Conservation (phyloP, 2,113 vertebrate species). For the Daphoenositta chrysoptera region DNA sequence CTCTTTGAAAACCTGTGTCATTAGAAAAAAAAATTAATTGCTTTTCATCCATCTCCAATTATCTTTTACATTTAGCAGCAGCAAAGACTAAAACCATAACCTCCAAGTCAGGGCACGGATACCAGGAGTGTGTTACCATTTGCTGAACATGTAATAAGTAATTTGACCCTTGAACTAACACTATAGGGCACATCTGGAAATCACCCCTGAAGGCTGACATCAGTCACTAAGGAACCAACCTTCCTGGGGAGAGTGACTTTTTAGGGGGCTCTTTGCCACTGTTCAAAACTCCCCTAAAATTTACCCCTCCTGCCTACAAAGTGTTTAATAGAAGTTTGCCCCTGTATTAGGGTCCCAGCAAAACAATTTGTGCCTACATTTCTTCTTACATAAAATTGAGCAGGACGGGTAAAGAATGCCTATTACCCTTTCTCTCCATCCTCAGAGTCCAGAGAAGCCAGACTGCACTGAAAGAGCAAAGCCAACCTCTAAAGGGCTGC, state of each 20-base stretch:
- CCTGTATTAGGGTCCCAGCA: neutral
- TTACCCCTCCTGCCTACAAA: neutral
- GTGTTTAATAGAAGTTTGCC: neutral
- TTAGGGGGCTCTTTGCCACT: neutral
- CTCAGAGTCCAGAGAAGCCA: neutral
- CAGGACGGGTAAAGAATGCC: neutral
- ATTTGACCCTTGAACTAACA: neutral
- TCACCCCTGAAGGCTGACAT: neutral
- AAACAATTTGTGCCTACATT: neutral
- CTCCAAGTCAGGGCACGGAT: neutral
- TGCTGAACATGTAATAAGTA: neutral
- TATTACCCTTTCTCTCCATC: neutral
- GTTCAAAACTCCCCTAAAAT: neutral
- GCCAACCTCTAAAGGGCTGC: neutral
- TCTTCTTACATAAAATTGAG: neutral
- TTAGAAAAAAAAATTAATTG: neutral
- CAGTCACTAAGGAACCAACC: neutral
- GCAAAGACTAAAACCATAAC: neutral
- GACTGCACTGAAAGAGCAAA: neutral
- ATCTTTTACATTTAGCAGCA: neutral
- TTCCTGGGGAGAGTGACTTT: neutral
- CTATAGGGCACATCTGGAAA: neutral
- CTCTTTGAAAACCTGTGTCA: neutral
- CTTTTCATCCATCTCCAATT: neutral
- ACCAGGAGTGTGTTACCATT: neutral